Conservation (phyloP, 1,140 invertebrate genomes). For the Lucilia cuprina region DNA sequence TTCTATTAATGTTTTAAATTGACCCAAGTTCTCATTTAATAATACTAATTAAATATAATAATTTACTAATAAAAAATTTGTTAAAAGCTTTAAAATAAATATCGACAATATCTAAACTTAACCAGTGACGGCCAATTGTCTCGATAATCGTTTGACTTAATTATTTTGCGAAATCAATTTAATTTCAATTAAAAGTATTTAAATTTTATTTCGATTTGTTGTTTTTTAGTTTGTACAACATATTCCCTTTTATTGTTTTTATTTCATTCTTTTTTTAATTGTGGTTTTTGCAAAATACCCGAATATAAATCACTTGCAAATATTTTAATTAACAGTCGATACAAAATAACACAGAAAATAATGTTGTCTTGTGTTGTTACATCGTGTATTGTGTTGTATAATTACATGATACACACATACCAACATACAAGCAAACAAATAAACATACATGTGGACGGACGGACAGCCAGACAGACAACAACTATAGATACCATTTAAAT, state of each 20-base stretch:
- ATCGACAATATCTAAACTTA: neutral
- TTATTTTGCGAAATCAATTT: neutral
- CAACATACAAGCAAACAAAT: neutral
- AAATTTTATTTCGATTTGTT: neutral
- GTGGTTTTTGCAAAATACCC: neutral
- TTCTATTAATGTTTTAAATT: too few relatives aligned
- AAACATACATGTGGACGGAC: neutral
- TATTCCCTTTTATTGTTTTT: neutral
- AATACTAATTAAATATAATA: too few relatives aligned
- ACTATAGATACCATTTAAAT: neutral
- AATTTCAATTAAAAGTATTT: conserved; percentile 14
- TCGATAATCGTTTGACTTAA: neutral
- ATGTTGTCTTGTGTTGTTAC: conserved; percentile 26
- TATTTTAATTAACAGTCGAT: conserved; percentile 33
- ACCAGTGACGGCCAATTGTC: neutral
- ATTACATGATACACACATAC: conserved; percentile 9
- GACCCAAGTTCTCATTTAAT: too few relatives aligned
- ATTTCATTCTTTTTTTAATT: neutral
- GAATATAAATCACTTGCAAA: conserved; percentile 28
- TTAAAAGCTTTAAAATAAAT: too few relatives aligned
- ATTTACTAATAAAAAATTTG: too few relatives aligned
- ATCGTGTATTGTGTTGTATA: conserved; percentile 20
- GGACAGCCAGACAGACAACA: neutral
- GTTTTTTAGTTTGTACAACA: neutral
- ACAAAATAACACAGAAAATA: conserved; percentile 19